Evolutionary conservation across 2,797 vertebrate genomes (phyloP).

Genomic region (Denticeps clupeoides): DNA sequence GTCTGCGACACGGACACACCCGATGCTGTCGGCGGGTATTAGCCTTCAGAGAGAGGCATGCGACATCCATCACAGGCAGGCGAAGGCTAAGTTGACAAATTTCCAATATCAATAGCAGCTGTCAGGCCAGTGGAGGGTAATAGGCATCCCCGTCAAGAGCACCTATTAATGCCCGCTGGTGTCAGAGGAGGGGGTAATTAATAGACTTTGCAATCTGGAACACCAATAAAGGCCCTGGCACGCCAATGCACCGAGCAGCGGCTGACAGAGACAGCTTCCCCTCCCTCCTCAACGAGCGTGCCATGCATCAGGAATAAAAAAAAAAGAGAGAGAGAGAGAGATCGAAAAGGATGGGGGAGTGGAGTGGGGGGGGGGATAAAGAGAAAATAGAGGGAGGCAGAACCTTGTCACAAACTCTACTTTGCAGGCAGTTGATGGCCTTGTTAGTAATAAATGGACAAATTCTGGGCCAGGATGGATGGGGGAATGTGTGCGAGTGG

Average conservation of each 20-base stretch:
- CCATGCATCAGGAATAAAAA: constrained; percentile 16
- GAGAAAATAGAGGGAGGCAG: background rate
- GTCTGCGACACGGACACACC: background rate
- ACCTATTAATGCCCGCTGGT: constrained; percentile 56
- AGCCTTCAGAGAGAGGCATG: constrained; percentile 33
- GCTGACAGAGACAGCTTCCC: constrained; percentile 37
- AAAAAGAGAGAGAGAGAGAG: background rate
- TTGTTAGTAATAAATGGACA: constrained; percentile 1
- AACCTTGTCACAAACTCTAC: background rate
- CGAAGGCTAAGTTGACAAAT: constrained; percentile 67
- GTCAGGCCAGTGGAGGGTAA: constrained; percentile 57
- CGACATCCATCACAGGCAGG: constrained; percentile 39
- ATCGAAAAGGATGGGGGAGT: background rate
- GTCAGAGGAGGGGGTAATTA: constrained; percentile 56
- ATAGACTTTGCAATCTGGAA: constrained; percentile 62
- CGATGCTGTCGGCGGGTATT: constrained; percentile 21
- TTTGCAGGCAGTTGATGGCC: background rate
- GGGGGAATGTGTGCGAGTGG: background rate
- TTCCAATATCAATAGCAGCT: constrained; percentile 61
- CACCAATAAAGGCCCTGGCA: constrained; percentile 48
- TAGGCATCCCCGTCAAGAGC: constrained; percentile 60
- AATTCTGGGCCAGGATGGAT: background rate
- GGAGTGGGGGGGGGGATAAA: background rate
- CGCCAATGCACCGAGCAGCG: background rate
- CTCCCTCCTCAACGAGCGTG: constrained; percentile 12